Conservation (phyloP, 1,140 invertebrate species). For the Cotesia vestalis region DNA sequence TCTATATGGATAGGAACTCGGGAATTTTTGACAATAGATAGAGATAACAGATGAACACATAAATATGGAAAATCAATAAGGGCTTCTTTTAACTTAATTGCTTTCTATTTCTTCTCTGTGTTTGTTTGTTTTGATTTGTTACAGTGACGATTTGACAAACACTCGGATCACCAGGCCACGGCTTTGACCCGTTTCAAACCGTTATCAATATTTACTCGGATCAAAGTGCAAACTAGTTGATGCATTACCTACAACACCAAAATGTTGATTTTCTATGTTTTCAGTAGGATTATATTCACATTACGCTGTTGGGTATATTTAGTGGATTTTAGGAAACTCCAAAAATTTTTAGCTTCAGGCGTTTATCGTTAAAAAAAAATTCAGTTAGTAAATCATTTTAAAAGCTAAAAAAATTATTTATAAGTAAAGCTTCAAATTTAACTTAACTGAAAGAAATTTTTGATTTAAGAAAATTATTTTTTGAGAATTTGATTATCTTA, state of each 20-base stretch:
- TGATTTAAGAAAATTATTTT: not conserved
- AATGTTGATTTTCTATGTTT: not conserved
- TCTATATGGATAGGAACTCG: not conserved
- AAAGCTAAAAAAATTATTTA: too few species aligned
- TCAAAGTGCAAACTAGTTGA: conserved; percentile 52
- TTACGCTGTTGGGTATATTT: too few species aligned
- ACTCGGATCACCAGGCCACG: conserved; percentile 51
- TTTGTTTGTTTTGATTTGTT: not conserved
- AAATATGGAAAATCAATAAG: not conserved
- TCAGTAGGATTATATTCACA: too few species aligned
- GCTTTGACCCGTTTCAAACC: conserved; percentile 61
- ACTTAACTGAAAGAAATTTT: not conserved
- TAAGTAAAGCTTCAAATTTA: too few species aligned
- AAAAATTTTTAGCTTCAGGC: too few species aligned
- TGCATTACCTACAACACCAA: not conserved
- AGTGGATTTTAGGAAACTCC: too few species aligned
- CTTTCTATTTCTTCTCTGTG: not conserved
- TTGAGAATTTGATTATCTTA: too few species aligned
- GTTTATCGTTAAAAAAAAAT: too few species aligned
- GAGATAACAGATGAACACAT: too few species aligned
- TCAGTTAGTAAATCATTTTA: too few species aligned
- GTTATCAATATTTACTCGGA: conserved; percentile 56
- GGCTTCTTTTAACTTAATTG: not conserved
- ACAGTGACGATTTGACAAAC: conserved; percentile 38
- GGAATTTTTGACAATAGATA: not conserved